Percentiles rank a stretch among this genome's conserved stretches.
Conservation (phyloP, 2,797 vertebrate species). For the Gastrophryne carolinensis region DNA sequence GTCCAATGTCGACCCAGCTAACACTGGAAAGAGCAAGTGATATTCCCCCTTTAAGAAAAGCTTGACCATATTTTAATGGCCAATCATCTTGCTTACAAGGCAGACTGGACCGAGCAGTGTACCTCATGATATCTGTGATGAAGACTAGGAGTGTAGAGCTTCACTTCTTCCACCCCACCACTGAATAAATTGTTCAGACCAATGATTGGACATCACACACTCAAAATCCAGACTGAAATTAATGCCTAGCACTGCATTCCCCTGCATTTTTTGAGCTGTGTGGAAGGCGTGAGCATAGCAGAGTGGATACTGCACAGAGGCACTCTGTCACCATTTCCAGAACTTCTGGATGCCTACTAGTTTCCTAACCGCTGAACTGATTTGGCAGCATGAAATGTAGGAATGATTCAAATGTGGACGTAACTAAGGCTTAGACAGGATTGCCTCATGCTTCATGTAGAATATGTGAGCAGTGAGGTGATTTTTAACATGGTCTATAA, state of each 20-base stretch:
- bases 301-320: not conserved
- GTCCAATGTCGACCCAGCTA: slow-evolving; percentile 98
- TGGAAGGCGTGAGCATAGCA: not conserved
- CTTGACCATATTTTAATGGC: slow-evolving; percentile 25
- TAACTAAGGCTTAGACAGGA: not conserved
- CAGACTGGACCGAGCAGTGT: slow-evolving; percentile 15
- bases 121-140: slow-evolving; percentile 39
- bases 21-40: slow-evolving; percentile 58
- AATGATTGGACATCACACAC: not conserved
- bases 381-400: not conserved
- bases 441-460: not conserved
- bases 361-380: not conserved
- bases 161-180: not conserved
- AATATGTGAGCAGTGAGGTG: not conserved
- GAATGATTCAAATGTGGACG: not conserved
- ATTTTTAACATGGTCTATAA: not conserved
- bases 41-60: not conserved
- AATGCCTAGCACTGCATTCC: not conserved
- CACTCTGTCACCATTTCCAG: not conserved
- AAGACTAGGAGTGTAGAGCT: not conserved
- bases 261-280: slow-evolving; percentile 15
- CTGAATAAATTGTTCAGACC: not conserved
- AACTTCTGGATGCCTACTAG: not conserved
- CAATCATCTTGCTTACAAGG: slow-evolving; percentile 23
- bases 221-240: not conserved